phyloP scores from a whole-genome alignment of 1,140 invertebrate species.

The Thalassaphorura encarpata region DNA sequence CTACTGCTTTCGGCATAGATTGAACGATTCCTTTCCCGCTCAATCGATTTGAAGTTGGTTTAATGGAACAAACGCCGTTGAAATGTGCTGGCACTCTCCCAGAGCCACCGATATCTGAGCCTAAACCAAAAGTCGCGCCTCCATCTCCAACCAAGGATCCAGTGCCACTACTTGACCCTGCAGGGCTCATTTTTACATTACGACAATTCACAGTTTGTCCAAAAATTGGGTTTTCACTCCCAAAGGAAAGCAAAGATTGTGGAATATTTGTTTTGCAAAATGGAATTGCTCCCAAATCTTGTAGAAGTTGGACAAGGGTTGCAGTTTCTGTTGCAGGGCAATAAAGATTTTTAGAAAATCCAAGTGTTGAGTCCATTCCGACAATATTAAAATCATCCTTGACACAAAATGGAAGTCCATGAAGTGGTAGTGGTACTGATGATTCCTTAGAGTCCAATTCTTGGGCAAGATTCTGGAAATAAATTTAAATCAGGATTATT shows the following conservation, averaged over 20 bases:
- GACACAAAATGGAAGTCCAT: slow-evolving; percentile 37
- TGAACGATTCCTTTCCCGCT: slow-evolving; percentile 7
- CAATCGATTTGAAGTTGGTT: slow-evolving; percentile 34
- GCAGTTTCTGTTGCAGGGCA: slow-evolving; percentile 35
- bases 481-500: too few species aligned
- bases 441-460: slow-evolving; percentile 34
- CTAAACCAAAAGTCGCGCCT: slow-evolving; percentile 11
- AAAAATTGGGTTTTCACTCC: slow-evolving; percentile 32
- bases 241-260: slow-evolving; percentile 6
- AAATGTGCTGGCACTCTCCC: slow-evolving; percentile 50
- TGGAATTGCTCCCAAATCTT: slow-evolving; percentile 38
- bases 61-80: slow-evolving; percentile 49
- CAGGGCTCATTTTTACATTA: slow-evolving; percentile 33
- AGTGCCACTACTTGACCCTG: slow-evolving; percentile 38
- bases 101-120: slow-evolving; percentile 48
- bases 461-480: slow-evolving; percentile 34
- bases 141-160: slow-evolving; percentile 41
- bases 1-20: too few species aligned
- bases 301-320: slow-evolving; percentile 34
- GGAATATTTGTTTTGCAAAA: slow-evolving; percentile 36
- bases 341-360: slow-evolving; percentile 37
- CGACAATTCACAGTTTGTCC: slow-evolving; percentile 27
- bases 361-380: slow-evolving; percentile 41
- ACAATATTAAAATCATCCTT: slow-evolving; percentile 36
- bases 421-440: slow-evolving; percentile 33